A percentile compares a stretch with the other conserved stretches of the same genome.
Conservation (phyloP, 2,888 invertebrate genomes). For the Oscheius sp. region DNA sequence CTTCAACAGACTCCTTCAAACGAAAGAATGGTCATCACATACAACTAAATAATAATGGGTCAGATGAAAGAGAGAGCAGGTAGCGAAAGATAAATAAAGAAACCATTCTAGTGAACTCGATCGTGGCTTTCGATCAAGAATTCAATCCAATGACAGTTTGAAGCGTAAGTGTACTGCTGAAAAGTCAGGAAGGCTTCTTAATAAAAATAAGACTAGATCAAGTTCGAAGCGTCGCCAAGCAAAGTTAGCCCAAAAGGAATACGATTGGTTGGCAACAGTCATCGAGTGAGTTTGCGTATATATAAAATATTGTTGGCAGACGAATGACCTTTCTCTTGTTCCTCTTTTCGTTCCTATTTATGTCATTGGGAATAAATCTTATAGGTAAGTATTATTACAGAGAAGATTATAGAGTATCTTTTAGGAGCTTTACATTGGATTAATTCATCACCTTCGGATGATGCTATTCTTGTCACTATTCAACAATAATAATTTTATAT, state of each 20-base stretch:
- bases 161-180: too few relatives aligned
- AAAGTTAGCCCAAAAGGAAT: slow-evolving; percentile 33
- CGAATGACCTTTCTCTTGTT: slow-evolving; percentile 36
- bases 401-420: background rate
- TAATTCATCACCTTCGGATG: slow-evolving; percentile 13
- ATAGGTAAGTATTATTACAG: background rate
- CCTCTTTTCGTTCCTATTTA: slow-evolving; percentile 29
- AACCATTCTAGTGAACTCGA: background rate
- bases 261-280: slow-evolving; percentile 41
- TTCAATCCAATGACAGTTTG: background rate
- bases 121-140: slow-evolving; percentile 2
- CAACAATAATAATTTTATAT: slow-evolving; percentile 5
- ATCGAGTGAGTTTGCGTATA: too few relatives aligned
- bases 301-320: too few relatives aligned
- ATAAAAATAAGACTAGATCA: too few relatives aligned
- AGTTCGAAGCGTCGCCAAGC: background rate
- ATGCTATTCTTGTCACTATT: slow-evolving; percentile 4
- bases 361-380: slow-evolving; percentile 35
- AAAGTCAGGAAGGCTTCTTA: too few relatives aligned
- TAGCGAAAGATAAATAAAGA: background rate
- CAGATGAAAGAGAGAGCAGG: slow-evolving; percentile 3
- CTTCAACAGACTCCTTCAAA: background rate
- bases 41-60: background rate
- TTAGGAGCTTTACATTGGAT: slow-evolving; percentile 31
- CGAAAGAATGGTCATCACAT: slow-evolving; percentile 4